A percentile compares a stretch with the other conserved stretches of the same genome.
Conservation (phyloP, 2,888 invertebrate species). For the Sarcophaga variegata region DNA sequence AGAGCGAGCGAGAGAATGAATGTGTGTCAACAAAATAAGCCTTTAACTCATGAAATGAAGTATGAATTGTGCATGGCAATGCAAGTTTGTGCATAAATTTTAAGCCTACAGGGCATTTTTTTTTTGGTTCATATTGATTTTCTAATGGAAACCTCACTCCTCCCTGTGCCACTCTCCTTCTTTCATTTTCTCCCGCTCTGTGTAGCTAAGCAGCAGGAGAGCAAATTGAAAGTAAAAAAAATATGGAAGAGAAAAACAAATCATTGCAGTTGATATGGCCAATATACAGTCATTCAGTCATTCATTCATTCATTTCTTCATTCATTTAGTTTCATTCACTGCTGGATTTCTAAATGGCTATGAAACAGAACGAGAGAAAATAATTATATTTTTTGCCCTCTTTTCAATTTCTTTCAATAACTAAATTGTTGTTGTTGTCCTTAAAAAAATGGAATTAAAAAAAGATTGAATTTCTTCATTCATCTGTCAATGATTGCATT, state of each 20-base stretch:
- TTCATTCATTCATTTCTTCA: neutral
- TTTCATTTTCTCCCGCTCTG: too few relatives aligned
- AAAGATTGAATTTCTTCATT: too few relatives aligned
- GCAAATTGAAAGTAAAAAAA: neutral
- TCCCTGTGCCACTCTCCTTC: too few relatives aligned
- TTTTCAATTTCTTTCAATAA: too few relatives aligned
- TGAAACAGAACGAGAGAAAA: too few relatives aligned
- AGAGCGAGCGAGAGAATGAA: too few relatives aligned
- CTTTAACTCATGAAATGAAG: too few relatives aligned
- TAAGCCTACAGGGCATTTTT: neutral
- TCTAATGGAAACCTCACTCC: neutral
- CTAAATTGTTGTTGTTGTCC: too few relatives aligned
- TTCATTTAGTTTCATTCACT: neutral
- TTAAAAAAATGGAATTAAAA: too few relatives aligned
- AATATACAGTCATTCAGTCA: conserved; percentile 4
- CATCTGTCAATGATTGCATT: conserved; percentile 60
- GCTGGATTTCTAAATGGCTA: neutral
- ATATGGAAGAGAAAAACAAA: neutral
- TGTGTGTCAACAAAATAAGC: too few relatives aligned
- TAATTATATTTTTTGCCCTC: neutral
- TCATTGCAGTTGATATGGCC: neutral
- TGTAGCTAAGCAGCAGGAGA: neutral
- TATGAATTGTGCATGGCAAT: too few relatives aligned
- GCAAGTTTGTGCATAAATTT: neutral
- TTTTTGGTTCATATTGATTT: conserved; percentile 31